Conservation (phyloP, 2,797 vertebrate genomes). For the Pachyuromys duprasi region DNA sequence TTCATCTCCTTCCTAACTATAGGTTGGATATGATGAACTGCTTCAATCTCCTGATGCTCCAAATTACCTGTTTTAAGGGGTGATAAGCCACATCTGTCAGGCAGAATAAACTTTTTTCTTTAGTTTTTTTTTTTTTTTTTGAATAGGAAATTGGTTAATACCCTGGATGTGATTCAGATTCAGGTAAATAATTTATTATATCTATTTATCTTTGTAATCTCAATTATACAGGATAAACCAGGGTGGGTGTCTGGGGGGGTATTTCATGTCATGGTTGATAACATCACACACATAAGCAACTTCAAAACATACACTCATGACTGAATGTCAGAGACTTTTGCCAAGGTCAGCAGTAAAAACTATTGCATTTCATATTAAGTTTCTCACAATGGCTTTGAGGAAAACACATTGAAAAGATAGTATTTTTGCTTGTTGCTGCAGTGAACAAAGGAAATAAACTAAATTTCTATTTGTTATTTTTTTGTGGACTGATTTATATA, state of each 20-base stretch:
- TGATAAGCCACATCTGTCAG: neutral
- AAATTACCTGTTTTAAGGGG: neutral
- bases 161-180: neutral
- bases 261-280: neutral
- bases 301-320: neutral
- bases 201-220: too few relatives aligned
- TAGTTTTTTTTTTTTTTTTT: neutral
- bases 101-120: neutral
- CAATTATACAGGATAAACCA: neutral
- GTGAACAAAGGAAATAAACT: too few relatives aligned
- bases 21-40: neutral
- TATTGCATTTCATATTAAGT: neutral
- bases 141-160: neutral
- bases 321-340: neutral
- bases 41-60: neutral
- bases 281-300: neutral
- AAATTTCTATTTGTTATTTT: too few relatives aligned
- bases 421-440: too few relatives aligned
- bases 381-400: neutral
- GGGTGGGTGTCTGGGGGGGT: neutral
- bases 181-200: neutral
- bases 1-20: neutral
- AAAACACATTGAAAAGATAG: neutral
- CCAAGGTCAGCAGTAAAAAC: neutral
- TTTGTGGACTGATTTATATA: too few relatives aligned